phyloP scores from a whole-genome alignment of 2,797 vertebrate species.

The Hipposideros larvatus region DNA sequence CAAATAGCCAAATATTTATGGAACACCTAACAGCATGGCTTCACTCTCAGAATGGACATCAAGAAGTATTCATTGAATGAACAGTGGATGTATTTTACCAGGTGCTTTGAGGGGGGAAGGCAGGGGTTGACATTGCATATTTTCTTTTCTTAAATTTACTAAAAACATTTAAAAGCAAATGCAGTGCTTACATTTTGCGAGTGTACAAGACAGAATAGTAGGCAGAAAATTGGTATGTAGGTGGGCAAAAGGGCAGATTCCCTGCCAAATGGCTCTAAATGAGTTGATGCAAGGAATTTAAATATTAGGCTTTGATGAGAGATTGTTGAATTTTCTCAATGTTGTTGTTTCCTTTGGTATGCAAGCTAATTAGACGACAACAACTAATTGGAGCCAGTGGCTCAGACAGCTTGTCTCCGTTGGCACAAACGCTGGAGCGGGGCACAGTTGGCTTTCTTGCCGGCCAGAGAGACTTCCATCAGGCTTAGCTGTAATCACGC shows the following conservation, averaged over 20 bases:
- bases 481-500: background rate
- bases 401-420: background rate
- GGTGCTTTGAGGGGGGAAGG: background rate
- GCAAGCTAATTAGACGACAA: conserved; percentile 54
- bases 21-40: background rate
- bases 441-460: background rate
- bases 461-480: conserved; percentile 16
- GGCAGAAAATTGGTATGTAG: conserved; percentile 51
- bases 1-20: background rate
- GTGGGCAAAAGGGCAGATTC: conserved; percentile 35
- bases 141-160: conserved; percentile 30
- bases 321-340: conserved; percentile 41
- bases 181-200: background rate
- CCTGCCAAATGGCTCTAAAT: conserved; percentile 38
- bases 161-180: conserved; percentile 46
- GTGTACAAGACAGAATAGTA: background rate
- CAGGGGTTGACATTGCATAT: background rate
- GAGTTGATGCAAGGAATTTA: conserved; percentile 62
- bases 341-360: conserved; percentile 44
- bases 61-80: background rate
- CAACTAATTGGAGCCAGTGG: background rate
- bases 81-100: background rate
- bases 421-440: background rate
- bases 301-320: conserved; percentile 66
- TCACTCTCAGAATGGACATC: background rate